Base-by-base conservation (phyloP, 1,140 invertebrate species). In the Solen grandis region DNA sequence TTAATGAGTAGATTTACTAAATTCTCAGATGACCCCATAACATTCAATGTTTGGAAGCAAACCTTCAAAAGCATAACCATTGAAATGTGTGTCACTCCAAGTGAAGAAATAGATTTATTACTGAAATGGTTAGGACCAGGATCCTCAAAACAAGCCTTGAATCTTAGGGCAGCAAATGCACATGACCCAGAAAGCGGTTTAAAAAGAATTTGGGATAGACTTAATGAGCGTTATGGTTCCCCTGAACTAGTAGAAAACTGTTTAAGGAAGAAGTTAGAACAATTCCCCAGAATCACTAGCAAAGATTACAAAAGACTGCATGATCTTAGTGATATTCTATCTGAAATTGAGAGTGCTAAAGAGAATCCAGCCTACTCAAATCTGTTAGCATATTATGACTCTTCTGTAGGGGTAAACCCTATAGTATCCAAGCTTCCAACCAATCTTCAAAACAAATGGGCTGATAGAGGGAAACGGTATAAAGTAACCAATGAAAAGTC, bases 51-150 rank as follows among this genome's bases (percentile, higher is more conserved):
- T 46, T 81, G 79, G 69, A 75, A 74, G 46, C 10, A 41, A 22
- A 75, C n/a, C 27, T 75, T 81, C 35, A 13, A 55, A n/a, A 75
- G 16, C 16, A 52, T 81, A 29, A 62, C 63, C 25, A 38, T 2
- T 36, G 79, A 81, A 41, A 16, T 81, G 25, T 14, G 36, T 8
- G 69, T 81, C 25, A 63, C 74, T 36, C 16, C 31, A 16, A 16
- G n/a, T 46, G 76, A 83, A 63, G 68, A 83, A 46, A n/a, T 80
- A n/a, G 81, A 83, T 59, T 33, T 80, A 29, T 38, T 83, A 19
- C 35, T 74, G 22, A 79, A 73, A 54, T 83, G 81, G 81, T 62
- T 83, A 16, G 76, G 81, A 0, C 41, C 74, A 31, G 52, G 70
- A 36, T 78, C 63, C 29, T n/a, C 41, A 62, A 36, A 60, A 65